Percentiles rank a stretch among this genome's conserved stretches.
phyloP scores from a whole-genome alignment of 2,797 vertebrate genomes.

The Acipenser transmontanus region DNA sequence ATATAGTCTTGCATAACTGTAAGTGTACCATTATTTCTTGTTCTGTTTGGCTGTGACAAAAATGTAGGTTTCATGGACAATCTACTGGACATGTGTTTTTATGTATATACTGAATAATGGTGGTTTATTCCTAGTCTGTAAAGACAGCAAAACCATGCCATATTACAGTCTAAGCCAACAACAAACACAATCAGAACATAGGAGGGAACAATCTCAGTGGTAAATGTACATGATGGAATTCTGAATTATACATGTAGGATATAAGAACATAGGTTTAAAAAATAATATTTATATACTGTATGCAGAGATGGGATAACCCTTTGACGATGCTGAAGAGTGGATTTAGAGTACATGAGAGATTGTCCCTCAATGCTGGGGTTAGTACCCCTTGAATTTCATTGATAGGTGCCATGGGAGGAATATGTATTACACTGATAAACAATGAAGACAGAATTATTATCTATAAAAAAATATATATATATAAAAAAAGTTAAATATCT shows the following conservation, averaged over 20 bases:
- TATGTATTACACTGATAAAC: not conserved
- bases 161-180: not conserved
- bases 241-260: slow-evolving; percentile 8
- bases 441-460: too few relatives aligned
- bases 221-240: not conserved
- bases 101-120: not conserved
- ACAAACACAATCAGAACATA: not conserved
- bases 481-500: too few relatives aligned
- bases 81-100: too few relatives aligned
- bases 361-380: not conserved
- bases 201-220: not conserved
- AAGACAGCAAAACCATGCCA: not conserved
- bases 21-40: not conserved
- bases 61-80: not conserved
- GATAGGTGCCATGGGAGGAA: not conserved
- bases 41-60: not conserved
- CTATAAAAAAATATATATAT: too few relatives aligned
- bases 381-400: not conserved
- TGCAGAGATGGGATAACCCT: not conserved
- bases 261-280: not conserved
- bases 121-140: not conserved
- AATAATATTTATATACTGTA: slow-evolving; percentile 3
- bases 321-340: not conserved
- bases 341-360: not conserved
- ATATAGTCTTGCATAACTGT: not conserved